phyloP scores from a whole-genome alignment of 2,797 vertebrate species.

The Scyliorhinus canicula region DNA sequence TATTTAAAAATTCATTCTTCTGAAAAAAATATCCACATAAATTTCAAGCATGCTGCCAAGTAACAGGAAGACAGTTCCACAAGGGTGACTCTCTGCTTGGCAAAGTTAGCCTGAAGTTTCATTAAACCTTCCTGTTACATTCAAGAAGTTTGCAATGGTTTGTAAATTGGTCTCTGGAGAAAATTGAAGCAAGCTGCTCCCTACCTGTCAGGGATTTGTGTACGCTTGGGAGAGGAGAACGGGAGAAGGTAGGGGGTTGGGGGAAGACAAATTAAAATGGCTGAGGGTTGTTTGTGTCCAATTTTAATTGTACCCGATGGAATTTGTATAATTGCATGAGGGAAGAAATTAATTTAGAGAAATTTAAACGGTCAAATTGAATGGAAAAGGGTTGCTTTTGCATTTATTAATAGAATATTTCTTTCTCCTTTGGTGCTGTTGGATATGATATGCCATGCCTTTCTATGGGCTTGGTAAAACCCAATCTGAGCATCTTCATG shows the following conservation, averaged over 20 bases:
- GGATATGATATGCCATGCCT: not conserved
- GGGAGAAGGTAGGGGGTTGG: not conserved
- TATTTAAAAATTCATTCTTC: not conserved
- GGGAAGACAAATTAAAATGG: not conserved
- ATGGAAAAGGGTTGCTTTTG: not conserved
- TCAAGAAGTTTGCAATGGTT: conserved; percentile 10
- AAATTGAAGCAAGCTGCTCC: not conserved
- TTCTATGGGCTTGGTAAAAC: not conserved
- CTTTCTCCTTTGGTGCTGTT: not conserved
- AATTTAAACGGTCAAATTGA: not conserved
- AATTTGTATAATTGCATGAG: not conserved
- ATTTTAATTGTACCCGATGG: not conserved
- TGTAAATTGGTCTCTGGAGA: conserved; percentile 9
- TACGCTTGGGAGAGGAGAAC: not conserved
- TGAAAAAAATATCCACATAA: conserved; percentile 6
- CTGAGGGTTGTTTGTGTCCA: not conserved
- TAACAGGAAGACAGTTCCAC: conserved; percentile 12
- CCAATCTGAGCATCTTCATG: not conserved
- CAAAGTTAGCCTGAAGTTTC: conserved; percentile 4
- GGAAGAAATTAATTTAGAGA: not conserved
- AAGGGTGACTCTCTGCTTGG: conserved; percentile 7
- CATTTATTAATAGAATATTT: not conserved
- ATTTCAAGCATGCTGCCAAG: conserved; percentile 4
- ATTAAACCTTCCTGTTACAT: conserved; percentile 24
- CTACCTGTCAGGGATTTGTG: not conserved